Conservation (phyloP, 2,113 vertebrate species). For the Emberiza fucata region DNA sequence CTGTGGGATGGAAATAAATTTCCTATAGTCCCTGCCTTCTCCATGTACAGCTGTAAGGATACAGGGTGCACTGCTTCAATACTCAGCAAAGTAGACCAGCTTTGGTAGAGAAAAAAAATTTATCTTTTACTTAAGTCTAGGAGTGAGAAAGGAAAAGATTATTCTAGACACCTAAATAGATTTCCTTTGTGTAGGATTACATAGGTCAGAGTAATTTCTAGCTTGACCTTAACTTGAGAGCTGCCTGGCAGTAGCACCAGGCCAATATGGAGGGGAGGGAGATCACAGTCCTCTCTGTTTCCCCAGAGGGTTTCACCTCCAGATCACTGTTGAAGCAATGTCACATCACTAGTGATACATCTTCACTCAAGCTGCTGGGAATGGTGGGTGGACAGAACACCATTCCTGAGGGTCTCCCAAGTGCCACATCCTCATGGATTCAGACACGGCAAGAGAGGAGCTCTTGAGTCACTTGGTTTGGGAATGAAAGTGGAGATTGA, state of each 20-base stretch:
- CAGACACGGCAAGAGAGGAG: not conserved
- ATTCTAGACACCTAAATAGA: not conserved
- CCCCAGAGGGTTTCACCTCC: not conserved
- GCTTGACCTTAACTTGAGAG: not conserved
- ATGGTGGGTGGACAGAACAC: not conserved
- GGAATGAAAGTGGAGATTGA: not conserved
- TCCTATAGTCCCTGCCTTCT: not conserved
- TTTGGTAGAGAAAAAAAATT: not conserved
- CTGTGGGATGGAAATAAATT: not conserved
- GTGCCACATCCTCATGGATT: not conserved
- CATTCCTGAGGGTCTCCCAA: not conserved
- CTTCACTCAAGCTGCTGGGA: not conserved
- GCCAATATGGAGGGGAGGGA: not conserved
- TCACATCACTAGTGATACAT: not conserved
- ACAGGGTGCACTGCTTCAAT: not conserved
- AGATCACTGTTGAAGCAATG: not conserved
- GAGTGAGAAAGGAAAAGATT: not conserved
- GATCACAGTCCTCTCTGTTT: not conserved
- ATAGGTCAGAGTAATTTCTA: not conserved
- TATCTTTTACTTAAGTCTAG: not conserved
- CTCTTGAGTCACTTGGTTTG: not conserved
- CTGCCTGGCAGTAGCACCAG: not conserved
- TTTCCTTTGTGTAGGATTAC: slow-evolving; percentile 1
- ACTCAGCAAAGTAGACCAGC: not conserved
- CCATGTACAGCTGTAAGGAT: not conserved